These are phyloP conservation scores for Lutraria lutraria DNA, from an alignment of 2,888 invertebrate genomes.

Conservation along the genomic window DNA sequence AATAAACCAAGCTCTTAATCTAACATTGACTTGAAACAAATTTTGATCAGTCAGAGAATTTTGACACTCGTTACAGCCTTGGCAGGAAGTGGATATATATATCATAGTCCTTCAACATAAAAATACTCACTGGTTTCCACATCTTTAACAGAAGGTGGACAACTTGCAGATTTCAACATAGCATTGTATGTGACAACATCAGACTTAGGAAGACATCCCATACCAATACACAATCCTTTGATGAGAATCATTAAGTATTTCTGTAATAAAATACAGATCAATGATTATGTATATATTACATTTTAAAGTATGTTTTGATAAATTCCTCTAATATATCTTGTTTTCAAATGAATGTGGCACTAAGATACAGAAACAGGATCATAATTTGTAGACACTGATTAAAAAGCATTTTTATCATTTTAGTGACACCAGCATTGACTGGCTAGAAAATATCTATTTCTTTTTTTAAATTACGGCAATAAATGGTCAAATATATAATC, in stretches of 20 bases:
- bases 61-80: no score
- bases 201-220: slow-evolving; percentile 91
- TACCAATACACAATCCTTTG: slow-evolving; percentile 91
- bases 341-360: not conserved
- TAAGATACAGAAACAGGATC: not conserved
- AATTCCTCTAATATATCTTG: not conserved
- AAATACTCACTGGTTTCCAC: slow-evolving; percentile 86
- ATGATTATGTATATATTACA: not conserved
- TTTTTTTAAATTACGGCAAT: no score
- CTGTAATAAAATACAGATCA: slow-evolving; percentile 72
- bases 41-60: no score
- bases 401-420: not conserved
- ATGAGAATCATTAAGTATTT: slow-evolving; percentile 91
- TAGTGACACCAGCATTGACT: not conserved
- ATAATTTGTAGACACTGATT: not conserved
- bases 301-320: not conserved
- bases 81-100: no score
- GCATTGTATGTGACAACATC: slow-evolving; percentile 91
- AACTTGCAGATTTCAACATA: slow-evolving; percentile 92
- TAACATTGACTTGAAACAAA: no score
- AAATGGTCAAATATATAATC: no score
- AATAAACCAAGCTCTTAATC: no score
- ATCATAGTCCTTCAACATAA: no score
- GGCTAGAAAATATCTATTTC: no score
- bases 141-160: slow-evolving; percentile 87